These are phyloP conservation scores for Neocrepidodera transversa DNA, from an alignment of 2,888 invertebrate species.

Conservation along the genomic window DNA sequence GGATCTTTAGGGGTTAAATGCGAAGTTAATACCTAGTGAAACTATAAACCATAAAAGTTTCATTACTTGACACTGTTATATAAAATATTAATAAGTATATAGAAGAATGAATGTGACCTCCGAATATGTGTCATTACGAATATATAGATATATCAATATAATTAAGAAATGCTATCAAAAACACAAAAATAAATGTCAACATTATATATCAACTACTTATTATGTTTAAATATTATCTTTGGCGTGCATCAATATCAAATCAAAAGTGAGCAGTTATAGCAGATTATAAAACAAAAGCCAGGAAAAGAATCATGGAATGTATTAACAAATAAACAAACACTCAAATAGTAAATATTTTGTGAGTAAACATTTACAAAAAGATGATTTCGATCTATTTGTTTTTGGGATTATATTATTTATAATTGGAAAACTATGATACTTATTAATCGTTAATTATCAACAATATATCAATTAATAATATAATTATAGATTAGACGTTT, in stretches of 20 bases:
- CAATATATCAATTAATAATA: slow-evolving; percentile 40
- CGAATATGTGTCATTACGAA: too few species aligned
- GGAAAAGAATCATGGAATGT: slow-evolving; percentile 11
- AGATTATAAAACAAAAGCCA: slow-evolving; percentile 5
- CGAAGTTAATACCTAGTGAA: too few species aligned
- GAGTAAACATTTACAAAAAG: slow-evolving; percentile 43
- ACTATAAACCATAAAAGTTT: too few species aligned
- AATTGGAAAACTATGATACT: slow-evolving; percentile 40
- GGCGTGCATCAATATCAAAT: not conserved
- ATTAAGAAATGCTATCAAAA: too few species aligned
- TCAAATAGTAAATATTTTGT: slow-evolving; percentile 44
- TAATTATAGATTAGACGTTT: slow-evolving; percentile 40
- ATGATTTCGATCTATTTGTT: slow-evolving; percentile 43
- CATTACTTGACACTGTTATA: too few species aligned
- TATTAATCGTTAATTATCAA: slow-evolving; percentile 41
- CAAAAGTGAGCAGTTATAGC: not conserved
- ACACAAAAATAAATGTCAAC: too few species aligned
- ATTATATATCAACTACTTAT: not conserved
- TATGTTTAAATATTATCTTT: not conserved
- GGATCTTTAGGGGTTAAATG: too few species aligned
- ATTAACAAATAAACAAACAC: slow-evolving; percentile 33
- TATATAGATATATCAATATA: too few species aligned
- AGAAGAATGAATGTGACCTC: too few species aligned
- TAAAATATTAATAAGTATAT: too few species aligned
- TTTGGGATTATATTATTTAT: slow-evolving; percentile 42